phyloP scores from a whole-genome alignment of 2,888 invertebrate species.

The Ormyrus rosae region DNA sequence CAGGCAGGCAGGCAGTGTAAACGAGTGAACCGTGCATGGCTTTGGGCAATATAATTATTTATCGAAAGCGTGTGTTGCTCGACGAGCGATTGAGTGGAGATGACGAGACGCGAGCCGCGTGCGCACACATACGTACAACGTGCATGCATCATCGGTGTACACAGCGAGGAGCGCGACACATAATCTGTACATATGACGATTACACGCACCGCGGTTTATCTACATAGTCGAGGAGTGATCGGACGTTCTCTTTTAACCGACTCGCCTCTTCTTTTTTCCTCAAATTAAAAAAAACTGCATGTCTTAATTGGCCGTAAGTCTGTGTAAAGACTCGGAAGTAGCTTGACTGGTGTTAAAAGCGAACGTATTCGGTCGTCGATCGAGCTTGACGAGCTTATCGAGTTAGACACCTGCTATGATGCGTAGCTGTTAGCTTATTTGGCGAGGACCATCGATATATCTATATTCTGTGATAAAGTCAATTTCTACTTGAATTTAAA shows the following conservation, averaged over 20 bases:
- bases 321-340: too few relatives aligned
- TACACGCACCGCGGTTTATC: not conserved
- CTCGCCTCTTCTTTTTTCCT: not conserved
- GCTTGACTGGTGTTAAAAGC: not conserved
- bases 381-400: constrained; percentile 41
- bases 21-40: constrained; percentile 3
- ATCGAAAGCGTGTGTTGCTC: not conserved
- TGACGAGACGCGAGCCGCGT: not conserved
- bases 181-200: not conserved
- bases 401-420: constrained; percentile 31
- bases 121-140: constrained; percentile 15
- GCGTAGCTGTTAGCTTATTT: constrained; percentile 25
- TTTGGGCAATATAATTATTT: not conserved
- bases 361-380: not conserved
- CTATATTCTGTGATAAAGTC: too few relatives aligned
- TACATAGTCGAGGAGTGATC: constrained; percentile 11
- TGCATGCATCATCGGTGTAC: constrained; percentile 12
- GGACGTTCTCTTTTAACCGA: constrained; percentile 14
- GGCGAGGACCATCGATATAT: not conserved
- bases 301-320: too few relatives aligned
- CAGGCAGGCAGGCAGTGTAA: too few relatives aligned
- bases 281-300: not conserved
- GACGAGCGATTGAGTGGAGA: constrained; percentile 6
- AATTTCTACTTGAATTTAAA: not conserved
- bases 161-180: not conserved